Evolutionary conservation across 2,113 vertebrate genomes (phyloP).

Genomic region (Eulemur macaco): DNA sequence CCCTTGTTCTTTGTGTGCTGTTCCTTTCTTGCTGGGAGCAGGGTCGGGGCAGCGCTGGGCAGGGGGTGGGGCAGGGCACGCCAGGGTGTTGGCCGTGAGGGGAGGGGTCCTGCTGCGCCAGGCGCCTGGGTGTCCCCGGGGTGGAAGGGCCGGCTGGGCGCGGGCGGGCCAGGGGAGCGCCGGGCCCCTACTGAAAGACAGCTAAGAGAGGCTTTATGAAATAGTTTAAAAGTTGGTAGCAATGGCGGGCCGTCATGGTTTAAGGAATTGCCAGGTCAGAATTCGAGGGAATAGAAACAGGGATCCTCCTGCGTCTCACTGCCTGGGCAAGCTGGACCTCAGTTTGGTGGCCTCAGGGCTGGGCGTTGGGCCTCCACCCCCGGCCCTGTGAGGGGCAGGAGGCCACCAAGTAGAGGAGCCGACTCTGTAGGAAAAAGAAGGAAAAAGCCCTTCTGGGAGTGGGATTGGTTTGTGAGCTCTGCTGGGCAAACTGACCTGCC

Average conservation of each 20-base stretch:
- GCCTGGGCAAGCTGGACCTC: fast-evolving
- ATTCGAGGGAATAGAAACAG: fast-evolving
- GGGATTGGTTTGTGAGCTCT: fast-evolving
- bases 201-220: fast-evolving
- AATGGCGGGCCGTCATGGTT: fast-evolving
- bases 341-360: fast-evolving
- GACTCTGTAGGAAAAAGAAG: fast-evolving
- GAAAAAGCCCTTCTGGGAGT: fast-evolving
- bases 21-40: slow-evolving; percentile 91
- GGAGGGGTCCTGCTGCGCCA: background rate
- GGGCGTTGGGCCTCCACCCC: fast-evolving
- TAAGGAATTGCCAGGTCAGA: background rate
- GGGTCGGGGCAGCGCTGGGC: slow-evolving; percentile 79
- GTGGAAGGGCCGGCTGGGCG: too few relatives aligned
- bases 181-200: fast-evolving
- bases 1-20: slow-evolving; percentile 85
- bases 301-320: fast-evolving
- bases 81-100: fast-evolving
- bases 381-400: background rate
- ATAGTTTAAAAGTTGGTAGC: fast-evolving
- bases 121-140: too few relatives aligned
- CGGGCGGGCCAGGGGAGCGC: fast-evolving
- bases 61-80: slow-evolving; percentile 63
- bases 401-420: background rate
- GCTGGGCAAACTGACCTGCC: background rate